Base-by-base conservation (phyloP, 2,888 invertebrate genomes). In the Drosophila yooni region DNA sequence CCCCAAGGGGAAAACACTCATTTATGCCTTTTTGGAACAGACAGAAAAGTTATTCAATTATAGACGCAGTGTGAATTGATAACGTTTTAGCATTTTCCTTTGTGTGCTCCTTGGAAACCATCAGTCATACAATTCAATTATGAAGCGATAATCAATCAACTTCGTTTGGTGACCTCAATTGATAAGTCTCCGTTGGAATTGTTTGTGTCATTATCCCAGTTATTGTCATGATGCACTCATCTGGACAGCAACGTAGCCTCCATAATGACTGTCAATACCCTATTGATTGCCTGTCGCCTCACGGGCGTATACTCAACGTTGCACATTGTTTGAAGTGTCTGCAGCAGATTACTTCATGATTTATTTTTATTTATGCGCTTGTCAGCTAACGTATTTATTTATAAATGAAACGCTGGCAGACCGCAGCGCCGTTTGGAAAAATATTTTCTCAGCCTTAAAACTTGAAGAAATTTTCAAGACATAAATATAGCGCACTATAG, bases 321-420 rank as follows among this genome's bases (percentile, higher is more conserved):
- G 73, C 50, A 71, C 36, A 61, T 70, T 50, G 70, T 21, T 33
- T 46, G 52, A 66, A 70, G 65, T 81, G 74, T 59, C 53, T 43
- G 54, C 56, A 52, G 38, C 53, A 46, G 70, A 62, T 79, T 73
- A 68, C 67, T 87, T 66, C 73, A 89, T 80, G 87, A 81, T 90
- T 88, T 85, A 88, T 88, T 72, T 59, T 61, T 88, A 80, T 90
- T 88, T 77, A 71, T 88, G 72, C 83, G 90, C 69, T 78, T 77
- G 74, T 65, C 70, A 46, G 57, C 51, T 52, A 65, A 50, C 31
- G 46, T 88, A 76, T 85, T 88, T 89, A 88, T 85, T 83, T 86
- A 75, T 77, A 77, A 66, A 65, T 65, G 53, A 56, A 61, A 51
- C 51, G 53, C 63, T 65, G 70, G 70, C 88, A 62, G 76, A 36